These are phyloP conservation scores for Calameuta filiformis DNA, from an alignment of 2,888 invertebrate genomes.

Conservation along the genomic window DNA sequence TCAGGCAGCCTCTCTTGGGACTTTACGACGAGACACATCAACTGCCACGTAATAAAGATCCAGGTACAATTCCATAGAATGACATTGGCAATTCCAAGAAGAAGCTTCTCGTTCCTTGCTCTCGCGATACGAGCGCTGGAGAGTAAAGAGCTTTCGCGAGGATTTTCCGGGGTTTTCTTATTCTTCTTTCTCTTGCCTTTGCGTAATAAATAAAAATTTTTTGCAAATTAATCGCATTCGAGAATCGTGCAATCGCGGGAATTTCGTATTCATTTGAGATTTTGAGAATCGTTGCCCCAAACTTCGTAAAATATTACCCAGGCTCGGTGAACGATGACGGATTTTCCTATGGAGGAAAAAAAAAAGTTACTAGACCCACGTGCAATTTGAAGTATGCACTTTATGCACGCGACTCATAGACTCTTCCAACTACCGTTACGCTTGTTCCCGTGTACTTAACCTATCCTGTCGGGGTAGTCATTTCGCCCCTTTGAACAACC, in stretches of 20 bases:
- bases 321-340: not conserved
- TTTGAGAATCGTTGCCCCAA: not conserved
- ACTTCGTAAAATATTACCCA: not conserved
- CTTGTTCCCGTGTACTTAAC: not conserved
- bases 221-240: not conserved
- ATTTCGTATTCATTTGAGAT: not conserved
- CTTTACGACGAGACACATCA: conserved; percentile 33
- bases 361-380: conserved; percentile 22
- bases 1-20: conserved; percentile 12
- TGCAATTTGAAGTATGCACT: conserved; percentile 59
- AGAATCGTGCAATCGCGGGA: not conserved
- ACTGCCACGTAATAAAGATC: conserved; percentile 42
- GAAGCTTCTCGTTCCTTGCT: not conserved
- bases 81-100: conserved; percentile 29
- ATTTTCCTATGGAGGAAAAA: not conserved
- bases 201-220: not conserved
- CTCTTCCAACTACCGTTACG: not conserved
- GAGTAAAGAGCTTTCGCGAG: not conserved
- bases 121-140: not conserved
- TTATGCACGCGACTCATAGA: conserved; percentile 52
- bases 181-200: no score
- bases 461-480: not conserved
- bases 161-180: not conserved
- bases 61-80: conserved; percentile 32
- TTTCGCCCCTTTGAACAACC: not conserved